Conservation (phyloP, 2,797 vertebrate species). For the Etheostoma nigrum region DNA sequence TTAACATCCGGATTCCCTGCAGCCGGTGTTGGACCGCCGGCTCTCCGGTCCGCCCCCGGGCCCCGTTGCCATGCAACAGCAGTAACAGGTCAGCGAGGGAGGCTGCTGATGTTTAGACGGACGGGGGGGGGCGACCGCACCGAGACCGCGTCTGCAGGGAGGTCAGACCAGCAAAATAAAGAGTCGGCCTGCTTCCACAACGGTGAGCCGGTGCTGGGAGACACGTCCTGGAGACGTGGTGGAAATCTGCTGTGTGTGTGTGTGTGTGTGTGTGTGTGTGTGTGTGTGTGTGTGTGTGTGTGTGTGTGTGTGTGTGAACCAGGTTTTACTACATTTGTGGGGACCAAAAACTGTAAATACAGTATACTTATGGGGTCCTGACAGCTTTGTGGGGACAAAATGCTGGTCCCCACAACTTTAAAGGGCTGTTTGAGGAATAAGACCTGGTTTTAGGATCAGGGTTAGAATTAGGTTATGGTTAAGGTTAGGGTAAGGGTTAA, state of each 20-base stretch:
- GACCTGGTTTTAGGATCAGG: too few relatives aligned
- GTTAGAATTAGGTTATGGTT: too few relatives aligned
- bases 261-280: too few relatives aligned
- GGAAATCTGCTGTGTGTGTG: conserved; percentile 40
- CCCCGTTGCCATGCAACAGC: conserved; percentile 33
- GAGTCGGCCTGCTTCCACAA: conserved; percentile 51
- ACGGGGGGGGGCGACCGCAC: conserved; percentile 57
- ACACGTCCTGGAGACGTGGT: conserved; percentile 42
- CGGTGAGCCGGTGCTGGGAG: conserved; percentile 40
- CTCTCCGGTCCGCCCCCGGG: conserved; percentile 5
- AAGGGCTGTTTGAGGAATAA: too few relatives aligned
- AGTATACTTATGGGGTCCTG: too few relatives aligned
- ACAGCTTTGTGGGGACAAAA: too few relatives aligned
- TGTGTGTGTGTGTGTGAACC: too few relatives aligned
- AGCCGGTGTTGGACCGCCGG: conserved; percentile 44
- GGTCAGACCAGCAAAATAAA: conserved; percentile 74
- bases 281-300: too few relatives aligned
- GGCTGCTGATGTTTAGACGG: conserved; percentile 66
- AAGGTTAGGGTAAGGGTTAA: too few relatives aligned
- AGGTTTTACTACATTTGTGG: too few relatives aligned
- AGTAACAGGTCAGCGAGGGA: conserved; percentile 54
- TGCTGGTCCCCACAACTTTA: too few relatives aligned
- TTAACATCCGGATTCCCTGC: neutral
- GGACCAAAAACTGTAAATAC: too few relatives aligned
- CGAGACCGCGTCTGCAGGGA: conserved; percentile 67